Conservation (phyloP, 2,888 invertebrate species). For the Chrysina gloriosa region DNA sequence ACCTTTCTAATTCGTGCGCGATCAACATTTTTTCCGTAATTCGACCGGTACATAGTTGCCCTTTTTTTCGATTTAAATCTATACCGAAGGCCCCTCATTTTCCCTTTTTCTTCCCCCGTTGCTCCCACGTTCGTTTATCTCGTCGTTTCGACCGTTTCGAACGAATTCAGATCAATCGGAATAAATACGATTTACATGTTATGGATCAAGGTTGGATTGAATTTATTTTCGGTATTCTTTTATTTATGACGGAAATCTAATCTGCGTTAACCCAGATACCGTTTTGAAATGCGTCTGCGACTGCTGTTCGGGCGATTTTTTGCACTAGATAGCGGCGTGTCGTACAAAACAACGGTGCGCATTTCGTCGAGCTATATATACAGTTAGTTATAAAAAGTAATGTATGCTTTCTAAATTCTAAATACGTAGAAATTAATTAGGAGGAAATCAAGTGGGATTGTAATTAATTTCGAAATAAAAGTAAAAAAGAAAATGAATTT, state of each 20-base stretch:
- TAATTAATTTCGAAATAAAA: no score
- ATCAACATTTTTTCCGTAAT: constrained; percentile 7
- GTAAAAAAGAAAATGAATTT: no score
- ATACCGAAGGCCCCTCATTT: neutral
- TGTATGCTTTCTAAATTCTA: no score
- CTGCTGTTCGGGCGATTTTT: constrained; percentile 27
- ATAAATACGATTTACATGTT: constrained; percentile 31
- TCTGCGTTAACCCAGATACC: constrained; percentile 36
- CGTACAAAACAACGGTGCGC: constrained; percentile 18
- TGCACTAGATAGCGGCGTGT: constrained; percentile 11
- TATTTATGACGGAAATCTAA: constrained; percentile 38
- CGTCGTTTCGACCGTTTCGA: constrained; percentile 1
- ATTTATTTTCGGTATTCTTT: constrained; percentile 39
- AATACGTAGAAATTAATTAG: no score
- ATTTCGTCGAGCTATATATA: neutral
- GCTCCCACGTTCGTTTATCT: constrained; percentile 3
- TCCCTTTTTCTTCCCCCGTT: neutral
- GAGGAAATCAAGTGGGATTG: no score
- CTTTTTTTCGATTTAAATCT: neutral
- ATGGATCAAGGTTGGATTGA: constrained; percentile 34
- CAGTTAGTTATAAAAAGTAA: neutral
- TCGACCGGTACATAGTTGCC: neutral
- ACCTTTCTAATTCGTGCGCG: no score
- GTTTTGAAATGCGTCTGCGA: constrained; percentile 33
- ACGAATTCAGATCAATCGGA: constrained; percentile 13